Base-by-base conservation (phyloP, 2,113 vertebrate species). In the Neotoma lepida region DNA sequence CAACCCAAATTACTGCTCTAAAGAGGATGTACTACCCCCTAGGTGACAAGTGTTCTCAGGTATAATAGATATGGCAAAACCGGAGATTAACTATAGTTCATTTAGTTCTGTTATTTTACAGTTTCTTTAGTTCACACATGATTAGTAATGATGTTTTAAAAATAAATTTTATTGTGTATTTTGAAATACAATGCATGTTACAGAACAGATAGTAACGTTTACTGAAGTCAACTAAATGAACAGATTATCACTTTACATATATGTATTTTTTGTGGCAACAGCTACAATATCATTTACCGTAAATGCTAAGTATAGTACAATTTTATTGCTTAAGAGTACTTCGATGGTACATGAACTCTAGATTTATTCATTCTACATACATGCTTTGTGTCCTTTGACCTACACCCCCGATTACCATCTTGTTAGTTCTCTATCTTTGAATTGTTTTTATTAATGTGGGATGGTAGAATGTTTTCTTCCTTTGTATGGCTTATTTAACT, bases 21-120 rank as follows among this genome's bases (percentile, higher is more conserved):
- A 0, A 56, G 66, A 68, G 22, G 39, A 33, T n/a, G 14, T 26
- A 56, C 41, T 24, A 73, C 15, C 35, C 35, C 15, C 2, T 9
- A 22, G 44, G 3, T 41, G 77, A 78, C n/a, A 88, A 85, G 56
- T 44, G 20, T 9, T 61, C 73, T 94, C n/a, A 64, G 3, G 41
- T 94, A 22, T 3, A 46, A 82, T 5, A 54, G 74, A n/a, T n/a
- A 85, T 6, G 56, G 35, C 46, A 41, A 70, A 64, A 94, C 84
- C 15, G 4, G 51, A 81, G 71, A 70, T 0, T 17, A 8, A 22
- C 61, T 58, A 58, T 68, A 73, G 61, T 26, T n/a, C 63, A 74
- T 8, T 71, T 82, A 39, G 82, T 88, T 77, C 39, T 86, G 33
- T 49, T 80, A 93, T 68, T 95, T 93, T 41, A 82, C 30, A 85